Percentiles rank a stretch among this genome's conserved stretches.
Evolutionary conservation across 2,797 vertebrate genomes (phyloP).

Genomic region (Loriculus beryllinus): DNA sequence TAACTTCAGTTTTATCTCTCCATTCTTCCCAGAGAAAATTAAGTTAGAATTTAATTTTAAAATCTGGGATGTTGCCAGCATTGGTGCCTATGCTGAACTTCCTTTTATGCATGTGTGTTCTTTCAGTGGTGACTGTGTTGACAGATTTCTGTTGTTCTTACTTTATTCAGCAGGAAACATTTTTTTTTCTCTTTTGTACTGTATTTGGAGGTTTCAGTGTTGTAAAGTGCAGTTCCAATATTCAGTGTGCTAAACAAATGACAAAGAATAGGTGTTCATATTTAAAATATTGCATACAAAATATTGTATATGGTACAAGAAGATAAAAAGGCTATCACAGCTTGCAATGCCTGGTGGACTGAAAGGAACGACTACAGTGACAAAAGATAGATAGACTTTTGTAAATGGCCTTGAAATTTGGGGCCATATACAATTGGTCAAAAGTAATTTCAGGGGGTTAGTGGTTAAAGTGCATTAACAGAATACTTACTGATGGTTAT

Average conservation of each 20-base stretch:
- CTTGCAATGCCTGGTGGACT: neutral
- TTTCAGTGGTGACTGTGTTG: neutral
- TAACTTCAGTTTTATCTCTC: neutral
- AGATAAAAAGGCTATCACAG: neutral
- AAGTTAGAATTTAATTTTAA: slow-evolving; percentile 8
- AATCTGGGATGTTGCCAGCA: neutral
- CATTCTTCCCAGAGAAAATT: slow-evolving; percentile 1
- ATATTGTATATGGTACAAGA: neutral
- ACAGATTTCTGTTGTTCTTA: slow-evolving; percentile 14
- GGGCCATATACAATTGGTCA: neutral
- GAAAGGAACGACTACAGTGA: neutral
- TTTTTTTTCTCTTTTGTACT: neutral
- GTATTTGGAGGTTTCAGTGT: neutral
- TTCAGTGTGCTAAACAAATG: neutral
- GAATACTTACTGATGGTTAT: slow-evolving; percentile 9
- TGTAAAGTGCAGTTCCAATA: neutral
- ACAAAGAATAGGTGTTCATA: neutral
- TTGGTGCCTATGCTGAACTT: neutral
- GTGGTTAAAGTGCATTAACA: slow-evolving; percentile 23
- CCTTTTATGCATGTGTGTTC: neutral
- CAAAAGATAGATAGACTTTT: neutral
- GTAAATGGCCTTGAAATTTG: neutral
- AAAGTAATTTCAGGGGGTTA: neutral
- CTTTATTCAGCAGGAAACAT: neutral
- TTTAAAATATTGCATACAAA: neutral